Evolutionary conservation across 2,797 vertebrate species (phyloP).

Genomic region (Takifugu ocellatus): DNA sequence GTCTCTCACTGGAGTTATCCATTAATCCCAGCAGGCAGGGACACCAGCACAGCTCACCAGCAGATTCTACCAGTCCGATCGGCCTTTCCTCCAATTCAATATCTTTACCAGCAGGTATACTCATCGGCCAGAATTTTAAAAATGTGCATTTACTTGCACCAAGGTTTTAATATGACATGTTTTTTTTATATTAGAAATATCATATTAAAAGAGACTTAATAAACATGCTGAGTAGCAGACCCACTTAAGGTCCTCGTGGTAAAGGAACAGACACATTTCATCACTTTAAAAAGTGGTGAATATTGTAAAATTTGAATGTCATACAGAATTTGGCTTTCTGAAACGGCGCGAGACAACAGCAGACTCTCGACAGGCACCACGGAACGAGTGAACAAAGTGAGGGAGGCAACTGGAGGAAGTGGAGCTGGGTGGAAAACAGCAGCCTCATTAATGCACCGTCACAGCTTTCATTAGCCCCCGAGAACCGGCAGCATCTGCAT

Average conservation of each 20-base stretch:
- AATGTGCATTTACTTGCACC: background rate
- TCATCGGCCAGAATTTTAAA: background rate
- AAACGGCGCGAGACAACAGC: slow-evolving; percentile 37
- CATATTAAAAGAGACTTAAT: slow-evolving; percentile 7
- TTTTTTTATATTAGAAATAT: slow-evolving; percentile 19
- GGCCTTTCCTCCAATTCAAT: slow-evolving; percentile 6
- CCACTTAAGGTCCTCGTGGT: too few relatives aligned
- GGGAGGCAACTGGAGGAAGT: slow-evolving; percentile 54
- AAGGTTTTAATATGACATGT: slow-evolving; percentile 1
- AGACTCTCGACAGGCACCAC: slow-evolving; percentile 30
- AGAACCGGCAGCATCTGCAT: slow-evolving; percentile 73
- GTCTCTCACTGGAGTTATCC: slow-evolving; percentile 71
- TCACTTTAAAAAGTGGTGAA: too few relatives aligned
- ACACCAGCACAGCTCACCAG: slow-evolving; percentile 34
- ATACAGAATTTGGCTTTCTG: background rate
- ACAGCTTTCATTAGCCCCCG: slow-evolving; percentile 86
- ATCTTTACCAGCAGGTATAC: background rate
- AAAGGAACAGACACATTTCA: too few relatives aligned
- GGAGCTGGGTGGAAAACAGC: slow-evolving; percentile 78
- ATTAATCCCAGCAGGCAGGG: slow-evolving; percentile 68
- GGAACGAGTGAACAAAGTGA: slow-evolving; percentile 41
- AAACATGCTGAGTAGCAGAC: too few relatives aligned
- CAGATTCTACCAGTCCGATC: slow-evolving; percentile 40
- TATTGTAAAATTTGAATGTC: too few relatives aligned
- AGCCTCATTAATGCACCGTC: slow-evolving; percentile 86